These are phyloP conservation scores for Volucella zonaria DNA, from an alignment of 2,888 invertebrate genomes.

Conservation along the genomic window DNA sequence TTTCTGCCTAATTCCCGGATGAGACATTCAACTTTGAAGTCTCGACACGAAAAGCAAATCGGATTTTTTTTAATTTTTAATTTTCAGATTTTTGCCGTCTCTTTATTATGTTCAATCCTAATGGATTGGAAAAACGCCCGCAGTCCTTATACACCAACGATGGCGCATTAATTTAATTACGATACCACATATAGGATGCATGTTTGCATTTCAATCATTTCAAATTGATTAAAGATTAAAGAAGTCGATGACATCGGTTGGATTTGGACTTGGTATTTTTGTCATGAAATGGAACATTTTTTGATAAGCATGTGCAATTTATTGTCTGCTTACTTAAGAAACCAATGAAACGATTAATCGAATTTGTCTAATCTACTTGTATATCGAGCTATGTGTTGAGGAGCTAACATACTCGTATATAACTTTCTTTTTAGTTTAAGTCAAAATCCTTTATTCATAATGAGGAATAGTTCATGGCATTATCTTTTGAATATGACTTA, in stretches of 20 bases:
- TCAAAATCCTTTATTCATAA: too few relatives aligned
- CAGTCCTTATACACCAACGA: conserved; percentile 3
- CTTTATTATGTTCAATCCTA: conserved; percentile 1
- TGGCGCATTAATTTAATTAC: conserved; percentile 50
- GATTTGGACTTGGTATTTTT: conserved; percentile 8
- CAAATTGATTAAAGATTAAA: conserved; percentile 52
- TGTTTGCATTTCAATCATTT: conserved; percentile 29
- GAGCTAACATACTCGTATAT: too few relatives aligned
- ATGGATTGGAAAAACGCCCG: conserved; percentile 10
- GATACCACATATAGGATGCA: conserved; percentile 14
- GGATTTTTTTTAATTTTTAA: conserved; percentile 24
- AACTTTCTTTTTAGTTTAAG: too few relatives aligned
- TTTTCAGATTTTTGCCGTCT: conserved; percentile 26
- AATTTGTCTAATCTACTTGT: too few relatives aligned
- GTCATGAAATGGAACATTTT: background rate
- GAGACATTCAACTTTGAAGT: conserved; percentile 31
- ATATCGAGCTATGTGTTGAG: too few relatives aligned
- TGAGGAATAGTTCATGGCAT: too few relatives aligned
- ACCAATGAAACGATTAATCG: too few relatives aligned
- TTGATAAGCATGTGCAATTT: conserved; percentile 38
- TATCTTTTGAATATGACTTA: too few relatives aligned
- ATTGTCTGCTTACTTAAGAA: background rate
- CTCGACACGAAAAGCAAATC: conserved; percentile 34
- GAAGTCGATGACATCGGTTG: conserved; percentile 12
- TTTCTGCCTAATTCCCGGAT: background rate